Percentiles rank a stretch among this genome's conserved stretches.
Conservation (phyloP, 1,140 invertebrate genomes). For the Leptopilina boulardi region DNA sequence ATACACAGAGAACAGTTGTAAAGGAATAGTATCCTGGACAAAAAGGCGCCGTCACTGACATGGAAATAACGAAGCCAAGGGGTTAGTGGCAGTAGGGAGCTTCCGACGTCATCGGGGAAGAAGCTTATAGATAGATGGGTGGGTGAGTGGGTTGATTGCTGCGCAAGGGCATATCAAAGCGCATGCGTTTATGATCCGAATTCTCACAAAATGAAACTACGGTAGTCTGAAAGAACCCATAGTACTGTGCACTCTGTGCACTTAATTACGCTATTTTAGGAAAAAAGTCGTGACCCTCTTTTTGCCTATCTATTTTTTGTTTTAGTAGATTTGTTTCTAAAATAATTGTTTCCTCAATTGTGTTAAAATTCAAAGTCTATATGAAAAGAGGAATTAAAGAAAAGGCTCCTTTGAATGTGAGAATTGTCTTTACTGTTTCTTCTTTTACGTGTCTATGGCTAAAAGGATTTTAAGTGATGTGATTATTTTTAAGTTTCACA, state of each 20-base stretch:
- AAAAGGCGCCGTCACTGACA: slow-evolving; percentile 12
- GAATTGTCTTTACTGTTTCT: not conserved
- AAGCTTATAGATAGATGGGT: slow-evolving; percentile 26
- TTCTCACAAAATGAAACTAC: slow-evolving; percentile 8
- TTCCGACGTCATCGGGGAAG: slow-evolving; percentile 16
- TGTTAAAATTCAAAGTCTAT: slow-evolving; percentile 18
- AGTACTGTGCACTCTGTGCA: slow-evolving; percentile 22
- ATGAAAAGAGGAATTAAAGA: slow-evolving; percentile 50
- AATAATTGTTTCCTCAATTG: not conserved
- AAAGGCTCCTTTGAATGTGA: slow-evolving; percentile 33
- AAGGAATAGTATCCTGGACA: slow-evolving; percentile 10
- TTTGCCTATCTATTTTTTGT: not conserved
- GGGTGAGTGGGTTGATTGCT: slow-evolving; percentile 22
- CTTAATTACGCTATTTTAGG: not conserved
- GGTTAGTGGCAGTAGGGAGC: slow-evolving; percentile 23
- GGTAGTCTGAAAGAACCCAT: slow-evolving; percentile 19
- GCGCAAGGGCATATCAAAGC: slow-evolving; percentile 26
- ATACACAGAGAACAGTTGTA: not conserved
- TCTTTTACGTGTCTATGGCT: slow-evolving; percentile 3
- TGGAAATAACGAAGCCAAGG: slow-evolving; percentile 21
- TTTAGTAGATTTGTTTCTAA: not conserved
- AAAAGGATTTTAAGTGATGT: not conserved
- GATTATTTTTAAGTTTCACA: not conserved
- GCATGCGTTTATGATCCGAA: slow-evolving; percentile 27
- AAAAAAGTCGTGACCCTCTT: not conserved